Evolutionary conservation across 2,797 vertebrate species (phyloP).

Genomic region (Pyrocephalus nanus): DNA sequence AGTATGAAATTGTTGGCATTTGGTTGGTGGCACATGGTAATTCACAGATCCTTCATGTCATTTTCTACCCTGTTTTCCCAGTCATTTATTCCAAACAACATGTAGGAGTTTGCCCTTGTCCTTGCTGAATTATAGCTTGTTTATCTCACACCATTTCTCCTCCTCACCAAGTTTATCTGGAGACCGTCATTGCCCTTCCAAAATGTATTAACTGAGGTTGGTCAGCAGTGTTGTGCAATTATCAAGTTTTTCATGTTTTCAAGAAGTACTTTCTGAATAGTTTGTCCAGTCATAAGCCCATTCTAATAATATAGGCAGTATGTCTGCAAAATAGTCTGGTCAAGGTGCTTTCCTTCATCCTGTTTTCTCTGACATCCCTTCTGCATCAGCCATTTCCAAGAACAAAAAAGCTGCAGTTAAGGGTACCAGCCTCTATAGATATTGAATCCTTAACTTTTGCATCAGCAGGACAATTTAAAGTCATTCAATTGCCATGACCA

Average conservation of each 20-base stretch:
- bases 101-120: background rate
- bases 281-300: background rate
- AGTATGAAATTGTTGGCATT: slow-evolving; percentile 18
- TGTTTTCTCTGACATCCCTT: background rate
- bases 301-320: background rate
- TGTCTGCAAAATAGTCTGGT: background rate
- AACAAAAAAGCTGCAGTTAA: background rate
- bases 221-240: background rate
- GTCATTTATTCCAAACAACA: background rate
- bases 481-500: background rate
- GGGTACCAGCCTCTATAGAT: background rate
- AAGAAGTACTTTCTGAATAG: background rate
- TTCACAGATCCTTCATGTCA: background rate
- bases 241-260: background rate
- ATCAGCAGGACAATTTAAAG: background rate
- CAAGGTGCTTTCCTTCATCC: background rate
- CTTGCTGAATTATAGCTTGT: background rate
- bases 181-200: background rate
- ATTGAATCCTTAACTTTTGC: background rate
- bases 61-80: background rate
- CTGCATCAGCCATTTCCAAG: background rate
- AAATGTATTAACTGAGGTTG: background rate
- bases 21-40: slow-evolving; percentile 20
- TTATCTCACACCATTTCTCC: background rate
- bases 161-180: background rate